Evolutionary conservation across 1,140 invertebrate genomes (phyloP), one percentile per base, ranked within the genome.

Genomic region (Hyles vespertilio): DNA sequence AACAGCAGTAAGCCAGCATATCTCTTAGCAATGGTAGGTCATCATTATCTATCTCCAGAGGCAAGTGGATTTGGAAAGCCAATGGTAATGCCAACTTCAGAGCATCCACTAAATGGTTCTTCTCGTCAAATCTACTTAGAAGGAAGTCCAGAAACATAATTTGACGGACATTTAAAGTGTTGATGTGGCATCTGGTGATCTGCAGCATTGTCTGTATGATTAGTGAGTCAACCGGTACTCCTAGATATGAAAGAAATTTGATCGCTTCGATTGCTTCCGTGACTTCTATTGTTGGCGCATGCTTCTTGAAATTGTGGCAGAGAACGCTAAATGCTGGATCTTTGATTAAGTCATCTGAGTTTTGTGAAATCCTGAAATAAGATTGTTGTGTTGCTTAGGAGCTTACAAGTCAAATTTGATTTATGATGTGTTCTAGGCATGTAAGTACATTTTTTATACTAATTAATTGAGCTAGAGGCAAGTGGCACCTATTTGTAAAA

Each of bases 121-220:
- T 79, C 3, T 45, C 56, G 2, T 84, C 72, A 53, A 79, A 81
- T 52, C 74, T 75, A 2, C 63, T 52, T 2, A 94, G 68, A 33
- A 94, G 60, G 73, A 91, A 92, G 66, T 92, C 82, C 11, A 93
- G 52, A 72, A 92, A 93, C 53, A 91, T 90, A 51, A 94, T 92
- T 67, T 93, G 90, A 9, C 89, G 65, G n/a, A 92, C 69, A 55
- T 86, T 88, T 12, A 94, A 70, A 52, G 89, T 51, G 79, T 94
- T 94, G 3, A 93, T 88, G 50, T 91, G 89, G 40, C 89, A 79
- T 49, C 91, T 74, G 40, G 94, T 76, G 11, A 93, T 69, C 72
- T 94, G 92, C 3, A 94, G 74, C 46, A 94, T 67, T 3, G 91
- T 89, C 81, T 93, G 92, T 12, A 92, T 77, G 11, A 94, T 89